Base-by-base conservation (phyloP, 2,888 invertebrate species). In the Lepidonotus clava region DNA sequence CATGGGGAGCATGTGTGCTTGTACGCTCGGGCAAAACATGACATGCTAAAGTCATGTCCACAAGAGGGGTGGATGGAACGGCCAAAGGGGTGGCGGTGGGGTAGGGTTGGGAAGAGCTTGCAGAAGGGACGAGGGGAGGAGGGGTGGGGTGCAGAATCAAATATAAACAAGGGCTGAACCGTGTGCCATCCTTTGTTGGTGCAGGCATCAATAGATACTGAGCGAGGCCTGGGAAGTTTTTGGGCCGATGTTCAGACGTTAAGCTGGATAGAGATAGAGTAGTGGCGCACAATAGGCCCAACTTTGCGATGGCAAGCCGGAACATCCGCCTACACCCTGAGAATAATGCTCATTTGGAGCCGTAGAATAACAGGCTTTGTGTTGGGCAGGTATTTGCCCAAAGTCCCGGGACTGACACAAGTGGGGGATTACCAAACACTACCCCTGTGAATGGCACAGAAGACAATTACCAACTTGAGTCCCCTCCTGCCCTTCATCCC, bases 171-270 rank as follows among this genome's bases (percentile, higher is more conserved):
- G 38, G 76, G 76, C 40, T 76, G 76, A 76, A 76, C 76, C 38
- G 38, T 76, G 21, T 34, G 18, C n/a, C 11, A 1, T 14, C 38
- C 76, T 76, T 61, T 76, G 76, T 76, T 76, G 28, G 38, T 38
- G 0, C n/a, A 76, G 38, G 76, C 76, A 76, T 76, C 76, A 76
- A 76, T 76, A 76, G 76, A 76, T 76, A 76, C 76, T 76, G 76
- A 76, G 76, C 1, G 76, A 76, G 76, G 76, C 76, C 76, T 76
- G 76, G 76, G 76, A 76, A 34, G 76, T 76, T 76, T 76, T 76
- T 76, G 38, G 32, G 76, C 5, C n/a, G 34, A 6, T 28, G 40
- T 28, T 76, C 76, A 76, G 76, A 76, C 76, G 76, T 21, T 76
- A 76, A 76, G 76, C 76, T 21, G 38, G 76, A 28, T 38, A 38